Evolutionary conservation across 2,113 vertebrate genomes (phyloP).

Genomic region (Ariopsis seemanni): DNA sequence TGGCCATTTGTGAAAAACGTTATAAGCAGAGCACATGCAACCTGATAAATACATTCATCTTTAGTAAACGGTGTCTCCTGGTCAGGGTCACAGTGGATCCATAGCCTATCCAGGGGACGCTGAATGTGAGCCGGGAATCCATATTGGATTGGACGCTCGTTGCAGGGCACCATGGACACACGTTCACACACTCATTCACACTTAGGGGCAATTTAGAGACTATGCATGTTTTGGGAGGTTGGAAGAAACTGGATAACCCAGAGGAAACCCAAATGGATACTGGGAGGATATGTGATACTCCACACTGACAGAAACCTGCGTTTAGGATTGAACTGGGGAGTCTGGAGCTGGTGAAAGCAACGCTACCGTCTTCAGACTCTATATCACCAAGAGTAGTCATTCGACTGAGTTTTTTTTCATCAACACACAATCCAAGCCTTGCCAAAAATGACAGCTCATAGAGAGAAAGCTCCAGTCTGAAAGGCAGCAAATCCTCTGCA

Average conservation of each 20-base stretch:
- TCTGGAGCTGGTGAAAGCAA: background rate
- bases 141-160: background rate
- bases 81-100: background rate
- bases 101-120: background rate
- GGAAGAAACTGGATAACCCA: background rate
- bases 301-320: background rate
- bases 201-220: background rate
- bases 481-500: background rate
- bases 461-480: conserved; percentile 26
- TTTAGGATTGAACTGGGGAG: background rate
- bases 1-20: background rate
- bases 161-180: background rate
- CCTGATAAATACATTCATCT: background rate
- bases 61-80: background rate
- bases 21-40: background rate
- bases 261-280: background rate
- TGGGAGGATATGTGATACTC: background rate
- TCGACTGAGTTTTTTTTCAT: background rate
- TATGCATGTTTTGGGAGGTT: background rate
- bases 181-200: background rate
- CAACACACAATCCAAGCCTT: background rate
- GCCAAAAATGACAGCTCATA: background rate
- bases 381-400: background rate
- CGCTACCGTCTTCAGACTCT: background rate
- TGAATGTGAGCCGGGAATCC: background rate